Percentiles rank a stretch among this genome's conserved stretches.
Evolutionary conservation across 2,888 invertebrate genomes (phyloP).

Genomic region (Beris chalybata): DNA sequence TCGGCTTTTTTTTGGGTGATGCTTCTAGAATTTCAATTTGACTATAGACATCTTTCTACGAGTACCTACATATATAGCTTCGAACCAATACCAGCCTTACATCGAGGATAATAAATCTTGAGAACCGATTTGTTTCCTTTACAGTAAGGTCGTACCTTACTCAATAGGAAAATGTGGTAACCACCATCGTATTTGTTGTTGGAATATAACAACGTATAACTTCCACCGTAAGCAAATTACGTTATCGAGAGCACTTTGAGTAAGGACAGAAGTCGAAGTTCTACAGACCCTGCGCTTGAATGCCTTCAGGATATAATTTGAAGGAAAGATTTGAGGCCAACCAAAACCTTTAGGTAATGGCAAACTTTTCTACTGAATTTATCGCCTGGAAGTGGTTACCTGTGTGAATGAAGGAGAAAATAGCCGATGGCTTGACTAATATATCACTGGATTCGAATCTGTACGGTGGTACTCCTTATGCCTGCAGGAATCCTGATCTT

Average conservation of each 20-base stretch:
- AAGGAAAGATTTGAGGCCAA: conserved; percentile 3
- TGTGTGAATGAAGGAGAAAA: conserved; percentile 10
- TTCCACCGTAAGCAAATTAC: conserved; percentile 23
- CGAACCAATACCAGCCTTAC: background rate
- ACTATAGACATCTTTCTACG: conserved; percentile 6
- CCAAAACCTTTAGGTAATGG: background rate
- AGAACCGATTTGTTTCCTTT: conserved; percentile 15
- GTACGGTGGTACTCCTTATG: too few relatives aligned
- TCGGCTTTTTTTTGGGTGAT: background rate
- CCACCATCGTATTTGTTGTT: conserved; percentile 5
- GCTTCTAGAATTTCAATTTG: conserved; percentile 29
- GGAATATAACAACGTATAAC: conserved; percentile 13
- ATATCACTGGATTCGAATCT: background rate
- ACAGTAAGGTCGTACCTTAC: background rate
- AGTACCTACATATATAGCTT: too few relatives aligned
- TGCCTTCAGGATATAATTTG: conserved; percentile 14
- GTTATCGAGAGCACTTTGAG: conserved; percentile 17
- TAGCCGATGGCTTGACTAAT: conserved; percentile 17
- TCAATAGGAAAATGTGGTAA: conserved; percentile 1
- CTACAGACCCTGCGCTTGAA: conserved; percentile 5
- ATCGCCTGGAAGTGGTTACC: conserved; percentile 5
- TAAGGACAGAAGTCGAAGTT: conserved; percentile 23
- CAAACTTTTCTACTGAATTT: conserved; percentile 5
- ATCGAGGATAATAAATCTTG: conserved; percentile 27
- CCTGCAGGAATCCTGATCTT: too few relatives aligned